Evolutionary conservation across 92 coral and sea anemone species (phyloP), one percentile per base, ranked within the genome.

Genomic region (Actinernus sp.): DNA sequence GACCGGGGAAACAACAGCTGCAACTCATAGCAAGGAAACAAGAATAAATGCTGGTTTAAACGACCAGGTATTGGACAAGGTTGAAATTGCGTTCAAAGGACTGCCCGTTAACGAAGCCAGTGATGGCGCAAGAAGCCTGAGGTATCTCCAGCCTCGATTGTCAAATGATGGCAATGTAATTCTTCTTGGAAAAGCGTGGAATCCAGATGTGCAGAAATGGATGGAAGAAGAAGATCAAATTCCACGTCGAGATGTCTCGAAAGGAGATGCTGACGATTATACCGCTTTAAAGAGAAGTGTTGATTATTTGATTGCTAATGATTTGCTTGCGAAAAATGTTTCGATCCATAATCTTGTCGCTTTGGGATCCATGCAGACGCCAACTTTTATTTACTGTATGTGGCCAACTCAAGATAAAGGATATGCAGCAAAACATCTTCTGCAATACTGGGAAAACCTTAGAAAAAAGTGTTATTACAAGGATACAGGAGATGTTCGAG

Each of bases 341-440:
- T 68, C 78, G 40, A 51, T 78, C 20, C 85, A 78, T 41, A 78
- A 68, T 26, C 19, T 68, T 58, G 68, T 65, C 11, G 36, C 29
- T 27, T 36, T 78, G 21, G 66, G 40, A 21, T 25, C 64, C 0
- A n/a, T 55, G 1, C 41, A 54, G 3, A 68, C 53, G 50, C 65
- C 64, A 16, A 29, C 45, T 1, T 18, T 55, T 19, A 26, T 78
- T 29, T 43, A 49, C 47, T 68, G 64, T 2, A 41, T 65, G 21
- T 76, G 83, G 83, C 83, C 68, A 10, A 55, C 67, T 31, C 32
- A 25, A 21, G 63, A 78, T 41, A 66, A 68, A 60, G 77, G 77
- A 26, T 78, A 49, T 54, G 67, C 44, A 7, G 69, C 65, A 27
- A 20, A 4, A 21, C 84, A 66, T 65, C 69, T 76, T 27, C 31